Base-by-base conservation (phyloP, 1,140 invertebrate genomes). In the Drosophila trapezifrons region DNA sequence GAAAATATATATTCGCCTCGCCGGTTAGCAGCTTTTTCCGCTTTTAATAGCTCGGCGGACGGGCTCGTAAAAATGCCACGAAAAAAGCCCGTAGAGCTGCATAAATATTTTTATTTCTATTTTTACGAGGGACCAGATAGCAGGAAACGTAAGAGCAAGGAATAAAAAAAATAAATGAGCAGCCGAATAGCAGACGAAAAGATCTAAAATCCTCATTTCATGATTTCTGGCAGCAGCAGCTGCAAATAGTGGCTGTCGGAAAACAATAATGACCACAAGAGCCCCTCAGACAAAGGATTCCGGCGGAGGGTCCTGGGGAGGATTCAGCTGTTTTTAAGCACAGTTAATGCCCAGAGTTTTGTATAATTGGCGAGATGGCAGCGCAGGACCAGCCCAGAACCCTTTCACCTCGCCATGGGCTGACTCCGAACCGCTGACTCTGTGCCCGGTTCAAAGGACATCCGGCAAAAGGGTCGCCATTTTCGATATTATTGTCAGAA, bases 101-200 rank as follows among this genome's bases (percentile, higher is more conserved):
- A 84, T 87, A 89, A 89, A 87, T 87, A 84, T 87, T 83, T 87
- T 87, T 87, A 89, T 87, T 84, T 67, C 51, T 84, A 89, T 89
- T 87, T 87, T 87, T 89, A 87, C 84, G 84, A 87, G 65, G 65
- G 43, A 42, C 51, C 63, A 75, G 80, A 84, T 77, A 87, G 56
- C 65, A 52, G 29, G 40, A 65, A 55, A 29, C 56, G 32, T 35
- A 54, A 37, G 37, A 37, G 32, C 18, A 38, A 20, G 42, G 64
- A 62, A 55, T 9, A 51, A 32, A 27, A 27, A 64, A 71, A 51
- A 64, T 46, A 71, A 76, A 63, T 59, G 49, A 59, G 51, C 49
- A 29, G n/a, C 40, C 9, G 9, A 70, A 54, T 46, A 52, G 72
- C 49, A 57, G 49, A 47, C 54, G 22, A 47, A 57, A 42, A 42